phyloP scores from a whole-genome alignment of 2,113 vertebrate species.

The Lonchura striata region DNA sequence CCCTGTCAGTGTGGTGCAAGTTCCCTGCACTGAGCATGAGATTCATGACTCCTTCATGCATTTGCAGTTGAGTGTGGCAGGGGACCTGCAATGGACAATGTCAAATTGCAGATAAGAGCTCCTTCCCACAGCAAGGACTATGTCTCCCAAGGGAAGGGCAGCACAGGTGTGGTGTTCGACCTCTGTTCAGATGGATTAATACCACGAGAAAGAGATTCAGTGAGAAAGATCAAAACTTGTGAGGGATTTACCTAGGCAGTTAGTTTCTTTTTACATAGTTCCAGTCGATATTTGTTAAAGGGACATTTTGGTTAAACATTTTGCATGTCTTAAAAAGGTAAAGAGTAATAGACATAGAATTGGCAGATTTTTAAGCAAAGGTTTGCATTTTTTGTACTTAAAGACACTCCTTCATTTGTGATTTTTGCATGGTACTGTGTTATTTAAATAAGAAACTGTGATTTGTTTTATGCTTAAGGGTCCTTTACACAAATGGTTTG shows the following conservation, averaged over 20 bases:
- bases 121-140: neutral
- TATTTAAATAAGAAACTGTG: slow-evolving; percentile 31
- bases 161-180: neutral
- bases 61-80: neutral
- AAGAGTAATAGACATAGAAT: neutral
- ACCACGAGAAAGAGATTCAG: neutral
- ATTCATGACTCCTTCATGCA: neutral
- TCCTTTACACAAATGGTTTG: slow-evolving; percentile 55
- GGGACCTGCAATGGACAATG: neutral
- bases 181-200: neutral
- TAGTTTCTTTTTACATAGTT: neutral
- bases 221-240: neutral
- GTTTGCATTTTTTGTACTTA: slow-evolving; percentile 29
- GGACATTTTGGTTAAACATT: slow-evolving; percentile 26
- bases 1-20: fast-evolving
- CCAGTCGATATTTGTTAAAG: slow-evolving; percentile 14
- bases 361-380: neutral
- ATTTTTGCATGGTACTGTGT: slow-evolving; percentile 10
- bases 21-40: neutral
- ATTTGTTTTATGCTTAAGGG: slow-evolving; percentile 55
- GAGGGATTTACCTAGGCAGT: neutral
- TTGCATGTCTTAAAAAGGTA: slow-evolving; percentile 3
- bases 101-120: neutral
- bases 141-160: neutral
- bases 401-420: neutral